These are phyloP conservation scores for Aleadryas rufinucha DNA, from an alignment of 2,113 vertebrate species.

Conservation along the genomic window DNA sequence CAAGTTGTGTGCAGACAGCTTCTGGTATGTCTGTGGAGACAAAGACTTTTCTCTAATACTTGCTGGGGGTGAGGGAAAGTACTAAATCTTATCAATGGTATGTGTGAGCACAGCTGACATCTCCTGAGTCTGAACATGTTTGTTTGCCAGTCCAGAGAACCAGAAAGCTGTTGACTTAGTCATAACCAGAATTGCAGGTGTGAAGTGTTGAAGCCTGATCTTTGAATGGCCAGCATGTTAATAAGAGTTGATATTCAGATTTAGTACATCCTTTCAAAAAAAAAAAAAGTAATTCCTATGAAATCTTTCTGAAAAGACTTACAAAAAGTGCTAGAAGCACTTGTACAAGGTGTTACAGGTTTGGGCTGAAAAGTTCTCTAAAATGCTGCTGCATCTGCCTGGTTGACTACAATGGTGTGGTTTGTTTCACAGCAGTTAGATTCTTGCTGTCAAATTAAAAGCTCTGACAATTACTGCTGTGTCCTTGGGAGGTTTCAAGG, in stretches of 20 bases:
- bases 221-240: not conserved
- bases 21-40: not conserved
- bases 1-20: not conserved
- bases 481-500: not conserved
- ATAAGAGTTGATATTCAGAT: not conserved
- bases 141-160: not conserved
- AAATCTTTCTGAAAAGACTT: not conserved
- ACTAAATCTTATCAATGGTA: not conserved
- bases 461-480: not conserved
- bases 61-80: not conserved
- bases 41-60: not conserved
- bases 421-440: not conserved
- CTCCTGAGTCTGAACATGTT: accelerated
- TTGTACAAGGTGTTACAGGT: not conserved
- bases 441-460: not conserved
- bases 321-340: not conserved
- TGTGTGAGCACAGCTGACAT: not conserved
- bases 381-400: not conserved
- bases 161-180: not conserved
- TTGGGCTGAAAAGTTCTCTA: not conserved
- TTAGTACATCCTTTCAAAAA: not conserved
- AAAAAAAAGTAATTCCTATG: not conserved
- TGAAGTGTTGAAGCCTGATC: not conserved
- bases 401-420: not conserved
- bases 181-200: not conserved